These are phyloP conservation scores for Orthosia incerta DNA, from an alignment of 2,888 invertebrate genomes.

Conservation along the genomic window DNA sequence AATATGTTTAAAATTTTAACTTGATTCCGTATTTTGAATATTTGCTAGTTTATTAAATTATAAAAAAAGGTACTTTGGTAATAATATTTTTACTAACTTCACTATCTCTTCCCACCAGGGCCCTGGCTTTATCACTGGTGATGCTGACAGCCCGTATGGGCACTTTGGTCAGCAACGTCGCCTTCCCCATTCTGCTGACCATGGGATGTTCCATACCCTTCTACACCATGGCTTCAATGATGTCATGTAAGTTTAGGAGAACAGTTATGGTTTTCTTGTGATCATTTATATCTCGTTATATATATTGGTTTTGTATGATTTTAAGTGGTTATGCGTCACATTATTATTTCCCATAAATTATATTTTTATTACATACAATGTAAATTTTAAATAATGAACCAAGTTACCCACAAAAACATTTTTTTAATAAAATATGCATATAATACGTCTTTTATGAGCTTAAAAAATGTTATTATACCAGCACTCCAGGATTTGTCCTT, in stretches of 20 bases:
- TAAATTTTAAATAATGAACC: too few relatives aligned
- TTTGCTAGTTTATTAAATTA: too few relatives aligned
- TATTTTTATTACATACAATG: too few relatives aligned
- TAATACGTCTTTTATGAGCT: not conserved
- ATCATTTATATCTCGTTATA: not conserved
- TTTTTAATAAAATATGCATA: too few relatives aligned
- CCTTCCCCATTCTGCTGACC: slow-evolving; percentile 78
- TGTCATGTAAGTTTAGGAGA: slow-evolving; percentile 73
- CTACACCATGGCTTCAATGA: slow-evolving; percentile 75
- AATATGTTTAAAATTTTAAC: too few relatives aligned
- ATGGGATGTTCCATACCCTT: slow-evolving; percentile 80
- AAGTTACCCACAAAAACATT: too few relatives aligned
- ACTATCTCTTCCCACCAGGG: slow-evolving; percentile 67
- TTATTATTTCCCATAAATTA: too few relatives aligned
- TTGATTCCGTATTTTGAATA: too few relatives aligned
- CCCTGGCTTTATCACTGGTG: slow-evolving; percentile 76
- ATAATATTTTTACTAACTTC: not conserved
- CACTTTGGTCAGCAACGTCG: slow-evolving; percentile 76
- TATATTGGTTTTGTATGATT: too few relatives aligned
- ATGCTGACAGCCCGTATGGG: slow-evolving; percentile 78
- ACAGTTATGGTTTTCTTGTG: not conserved
- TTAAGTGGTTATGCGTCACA: too few relatives aligned
- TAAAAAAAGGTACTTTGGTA: too few relatives aligned
- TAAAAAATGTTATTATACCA: not conserved
- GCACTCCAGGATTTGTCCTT: not conserved